Evolutionary conservation across 2,113 vertebrate genomes (phyloP), one percentile per base, ranked within the genome.

Genomic region (Leptocoma aspasia): DNA sequence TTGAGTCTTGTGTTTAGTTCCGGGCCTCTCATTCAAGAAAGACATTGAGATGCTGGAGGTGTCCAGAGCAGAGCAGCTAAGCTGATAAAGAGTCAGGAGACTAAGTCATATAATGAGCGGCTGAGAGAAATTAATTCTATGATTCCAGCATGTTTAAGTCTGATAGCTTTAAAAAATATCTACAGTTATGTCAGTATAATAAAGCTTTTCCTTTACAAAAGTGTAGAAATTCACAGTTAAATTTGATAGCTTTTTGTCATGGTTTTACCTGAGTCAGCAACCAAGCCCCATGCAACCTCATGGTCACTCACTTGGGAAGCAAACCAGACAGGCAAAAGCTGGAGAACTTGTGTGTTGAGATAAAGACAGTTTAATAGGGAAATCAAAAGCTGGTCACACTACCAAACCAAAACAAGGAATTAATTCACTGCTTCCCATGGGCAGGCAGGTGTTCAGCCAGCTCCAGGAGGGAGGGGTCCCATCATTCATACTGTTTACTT

Each of bases 161-260:
- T 71, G 56, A 68, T 47, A 85, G 44, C 27, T 92, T 93, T 64
- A 72, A 53, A 90, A 82, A 88, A 54, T 69, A 60, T 39, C 75
- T 64, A 15, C 10, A 69, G 24, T 64, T 82, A 68, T 39, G 21
- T 39, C 52, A 72, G 13, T 15, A 50, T 79, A 60, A 72, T 54
- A 52, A 39, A 39, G 33, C 31, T 63, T 50, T 79, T 57, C 56
- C 33, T 63, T 72, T 57, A 77, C 50, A 82, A 82, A 75, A 90
- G 5, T 6, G 8, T n/a, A 15, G 45, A 80, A 80, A 92, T 73
- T 89, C 68, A 76, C 13, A 78, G 50, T 23, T 80, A 41, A 89
- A 73, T 31, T 28, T 77, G 31, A 69, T 23, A 54, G 7, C 30
- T 73, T 68, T 68, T 52, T 59, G 31, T 44, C 14, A 31, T 59